Conservation (phyloP, 2,797 vertebrate genomes). For the Pempheris klunzingeri region DNA sequence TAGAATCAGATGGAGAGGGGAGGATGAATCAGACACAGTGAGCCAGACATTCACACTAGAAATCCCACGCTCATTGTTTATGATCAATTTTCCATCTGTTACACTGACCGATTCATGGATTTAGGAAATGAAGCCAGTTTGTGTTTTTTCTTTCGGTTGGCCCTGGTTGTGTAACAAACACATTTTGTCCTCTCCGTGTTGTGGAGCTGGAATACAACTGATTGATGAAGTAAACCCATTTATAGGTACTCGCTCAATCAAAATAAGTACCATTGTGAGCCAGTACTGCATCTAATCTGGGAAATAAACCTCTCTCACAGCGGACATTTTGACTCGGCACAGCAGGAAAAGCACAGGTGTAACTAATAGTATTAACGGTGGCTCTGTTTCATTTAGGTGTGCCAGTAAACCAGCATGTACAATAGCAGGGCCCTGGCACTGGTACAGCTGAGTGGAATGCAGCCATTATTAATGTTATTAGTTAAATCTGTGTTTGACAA, state of each 20-base stretch:
- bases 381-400: conserved; percentile 30
- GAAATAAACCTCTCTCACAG: conserved; percentile 32
- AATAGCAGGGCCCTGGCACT: conserved; percentile 45
- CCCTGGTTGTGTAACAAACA: conserved; percentile 54
- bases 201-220: conserved; percentile 24
- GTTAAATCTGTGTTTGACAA: conserved; percentile 28
- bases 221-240: conserved; percentile 42
- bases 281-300: conserved; percentile 36
- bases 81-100: conserved; percentile 83
- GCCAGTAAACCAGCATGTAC: conserved; percentile 54
- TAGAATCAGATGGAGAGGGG: conserved; percentile 73
- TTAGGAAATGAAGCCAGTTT: conserved; percentile 62
- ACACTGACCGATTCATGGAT: conserved; percentile 75
- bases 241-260: conserved; percentile 14
- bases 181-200: conserved; percentile 34
- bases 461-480: conserved; percentile 40
- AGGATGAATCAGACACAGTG: conserved; percentile 82
- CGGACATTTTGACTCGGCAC: conserved; percentile 44
- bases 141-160: conserved; percentile 16
- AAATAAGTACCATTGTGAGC: conserved; percentile 11
- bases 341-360: conserved; percentile 54
- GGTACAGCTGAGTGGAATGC: conserved; percentile 29
- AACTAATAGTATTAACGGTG: conserved; percentile 49
- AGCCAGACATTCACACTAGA: conserved; percentile 81
- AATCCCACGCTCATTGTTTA: conserved; percentile 81